Evolutionary conservation across 2,113 vertebrate species (phyloP).

Genomic region (Gulo gulo): DNA sequence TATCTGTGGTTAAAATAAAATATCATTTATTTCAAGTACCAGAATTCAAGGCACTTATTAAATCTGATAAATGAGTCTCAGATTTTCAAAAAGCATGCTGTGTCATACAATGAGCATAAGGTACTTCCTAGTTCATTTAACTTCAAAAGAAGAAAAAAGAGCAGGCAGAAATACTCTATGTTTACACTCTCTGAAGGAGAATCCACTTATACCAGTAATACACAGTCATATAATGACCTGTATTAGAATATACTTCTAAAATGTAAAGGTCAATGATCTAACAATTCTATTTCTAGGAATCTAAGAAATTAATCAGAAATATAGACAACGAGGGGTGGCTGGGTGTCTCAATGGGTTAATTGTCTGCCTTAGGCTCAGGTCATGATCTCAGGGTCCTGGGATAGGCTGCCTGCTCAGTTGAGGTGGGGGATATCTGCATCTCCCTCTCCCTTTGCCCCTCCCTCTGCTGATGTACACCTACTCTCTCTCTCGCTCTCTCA

Average conservation of each 20-base stretch:
- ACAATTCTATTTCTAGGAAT: background rate
- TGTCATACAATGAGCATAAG: background rate
- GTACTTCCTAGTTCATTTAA: background rate
- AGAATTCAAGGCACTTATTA: conserved; percentile 48
- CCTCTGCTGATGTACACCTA: no score
- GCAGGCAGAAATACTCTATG: background rate
- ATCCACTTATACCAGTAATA: background rate
- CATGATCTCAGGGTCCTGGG: no score
- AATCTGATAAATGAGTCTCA: background rate
- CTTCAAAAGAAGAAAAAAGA: background rate
- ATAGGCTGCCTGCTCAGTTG: no score
- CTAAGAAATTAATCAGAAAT: background rate
- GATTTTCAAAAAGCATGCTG: conserved; percentile 18
- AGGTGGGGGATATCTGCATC: no score
- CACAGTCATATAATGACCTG: background rate
- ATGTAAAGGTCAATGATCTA: background rate
- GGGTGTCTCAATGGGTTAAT: no score
- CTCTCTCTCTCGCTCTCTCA: no score
- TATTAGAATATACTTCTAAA: background rate
- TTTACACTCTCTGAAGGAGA: background rate
- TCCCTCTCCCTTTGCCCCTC: no score
- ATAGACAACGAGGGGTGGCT: no score
- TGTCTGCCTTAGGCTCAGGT: no score
- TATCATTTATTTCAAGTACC: conserved; percentile 1
- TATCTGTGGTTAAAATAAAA: conserved; percentile 23